These are phyloP conservation scores for Ellobius talpinus DNA, from an alignment of 2,113 vertebrate genomes.

Conservation along the genomic window DNA sequence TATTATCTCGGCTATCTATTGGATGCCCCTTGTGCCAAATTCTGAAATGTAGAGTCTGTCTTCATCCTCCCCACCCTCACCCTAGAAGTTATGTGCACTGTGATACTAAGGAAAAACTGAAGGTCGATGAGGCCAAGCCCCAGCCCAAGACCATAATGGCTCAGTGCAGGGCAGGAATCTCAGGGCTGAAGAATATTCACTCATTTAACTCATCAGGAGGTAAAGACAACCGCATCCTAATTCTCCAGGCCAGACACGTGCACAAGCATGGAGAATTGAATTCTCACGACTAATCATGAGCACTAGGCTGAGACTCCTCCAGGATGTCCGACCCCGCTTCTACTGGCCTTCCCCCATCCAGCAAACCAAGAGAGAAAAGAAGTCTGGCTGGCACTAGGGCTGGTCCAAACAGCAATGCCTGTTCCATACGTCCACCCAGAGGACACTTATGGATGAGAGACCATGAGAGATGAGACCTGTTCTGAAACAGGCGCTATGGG, in stretches of 20 bases:
- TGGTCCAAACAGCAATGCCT: neutral
- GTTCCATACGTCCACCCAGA: neutral
- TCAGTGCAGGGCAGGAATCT: neutral
- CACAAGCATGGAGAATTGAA: neutral
- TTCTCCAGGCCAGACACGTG: neutral
- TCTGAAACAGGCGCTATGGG: neutral
- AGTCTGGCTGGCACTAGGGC: rapidly evolving
- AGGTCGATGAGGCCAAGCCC: neutral
- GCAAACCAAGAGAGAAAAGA: neutral
- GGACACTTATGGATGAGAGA: neutral
- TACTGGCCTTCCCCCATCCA: neutral
- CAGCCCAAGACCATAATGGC: neutral
- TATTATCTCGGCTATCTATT: no score
- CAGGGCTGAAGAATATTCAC: neutral
- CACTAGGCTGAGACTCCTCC: neutral
- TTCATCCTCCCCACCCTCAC: neutral
- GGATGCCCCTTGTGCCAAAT: neutral
- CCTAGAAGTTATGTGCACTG: neutral
- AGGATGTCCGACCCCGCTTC: neutral
- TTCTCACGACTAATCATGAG: neutral
- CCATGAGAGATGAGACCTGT: neutral
- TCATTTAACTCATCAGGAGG: neutral
- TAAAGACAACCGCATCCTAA: no score
- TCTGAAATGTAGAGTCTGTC: neutral
- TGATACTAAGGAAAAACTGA: neutral